Conservation (phyloP, 1,140 invertebrate species). For the Musca vetustissima region DNA sequence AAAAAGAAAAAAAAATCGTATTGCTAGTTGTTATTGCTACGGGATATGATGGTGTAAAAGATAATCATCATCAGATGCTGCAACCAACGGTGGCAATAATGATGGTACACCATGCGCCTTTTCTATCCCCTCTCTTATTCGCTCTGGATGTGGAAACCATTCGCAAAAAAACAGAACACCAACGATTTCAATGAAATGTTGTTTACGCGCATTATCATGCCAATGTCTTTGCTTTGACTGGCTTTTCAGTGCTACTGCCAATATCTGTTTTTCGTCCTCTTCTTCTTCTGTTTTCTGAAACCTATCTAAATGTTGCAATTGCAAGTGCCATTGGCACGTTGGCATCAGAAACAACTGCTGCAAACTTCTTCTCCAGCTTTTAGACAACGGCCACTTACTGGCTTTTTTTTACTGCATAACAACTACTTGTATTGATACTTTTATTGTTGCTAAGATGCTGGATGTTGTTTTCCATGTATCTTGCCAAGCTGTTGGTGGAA, state of each 20-base stretch:
- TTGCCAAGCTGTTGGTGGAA: slow-evolving; percentile 2
- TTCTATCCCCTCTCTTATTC: too few species aligned
- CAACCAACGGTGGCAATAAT: too few species aligned
- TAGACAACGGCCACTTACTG: background rate
- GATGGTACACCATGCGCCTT: too few species aligned
- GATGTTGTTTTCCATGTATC: background rate
- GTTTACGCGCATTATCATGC: slow-evolving; percentile 1
- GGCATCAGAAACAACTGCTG: background rate
- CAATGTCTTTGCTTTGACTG: background rate
- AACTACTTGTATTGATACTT: slow-evolving; percentile 22
- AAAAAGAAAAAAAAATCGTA: too few species aligned
- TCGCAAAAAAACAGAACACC: too few species aligned
- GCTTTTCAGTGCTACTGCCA: slow-evolving; percentile 10
- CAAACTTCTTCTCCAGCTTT: too few species aligned
- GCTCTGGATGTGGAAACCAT: too few species aligned
- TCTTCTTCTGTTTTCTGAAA: background rate
- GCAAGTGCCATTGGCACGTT: slow-evolving; percentile 11
- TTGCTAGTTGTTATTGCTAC: too few species aligned
- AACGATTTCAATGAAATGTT: background rate
- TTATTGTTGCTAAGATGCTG: slow-evolving; percentile 1
- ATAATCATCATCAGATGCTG: too few species aligned
- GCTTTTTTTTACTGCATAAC: slow-evolving; percentile 9
- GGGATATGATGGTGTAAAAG: too few species aligned
- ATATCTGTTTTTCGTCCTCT: background rate
- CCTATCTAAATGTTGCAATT: background rate